Conservation (phyloP, 2,888 invertebrate species). For the Villa cingulata region DNA sequence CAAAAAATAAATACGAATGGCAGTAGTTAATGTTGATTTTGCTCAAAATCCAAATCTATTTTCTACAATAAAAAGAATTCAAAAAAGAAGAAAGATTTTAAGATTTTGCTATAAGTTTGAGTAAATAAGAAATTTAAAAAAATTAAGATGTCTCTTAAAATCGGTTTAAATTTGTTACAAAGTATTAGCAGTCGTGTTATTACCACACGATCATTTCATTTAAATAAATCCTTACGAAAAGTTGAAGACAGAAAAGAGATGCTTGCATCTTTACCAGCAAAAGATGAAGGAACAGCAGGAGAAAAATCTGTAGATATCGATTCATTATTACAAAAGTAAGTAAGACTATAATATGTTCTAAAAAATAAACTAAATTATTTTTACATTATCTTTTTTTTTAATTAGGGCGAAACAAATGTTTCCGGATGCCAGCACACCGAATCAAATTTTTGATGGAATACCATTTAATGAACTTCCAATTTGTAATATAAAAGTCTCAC, state of each 20-base stretch:
- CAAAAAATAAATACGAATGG: too few relatives aligned
- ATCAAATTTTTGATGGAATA: conserved; percentile 57
- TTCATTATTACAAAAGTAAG: conserved; percentile 33
- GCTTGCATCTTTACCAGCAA: conserved; percentile 39
- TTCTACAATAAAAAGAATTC: too few relatives aligned
- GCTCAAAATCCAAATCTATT: too few relatives aligned
- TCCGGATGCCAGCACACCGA: conserved; percentile 59
- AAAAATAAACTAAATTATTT: neutral
- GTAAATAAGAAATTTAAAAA: too few relatives aligned
- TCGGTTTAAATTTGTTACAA: too few relatives aligned
- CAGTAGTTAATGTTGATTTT: too few relatives aligned
- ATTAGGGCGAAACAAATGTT: conserved; percentile 44
- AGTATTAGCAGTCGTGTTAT: too few relatives aligned
- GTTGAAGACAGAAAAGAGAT: conserved; percentile 41
- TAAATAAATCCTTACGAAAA: conserved; percentile 25
- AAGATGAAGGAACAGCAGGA: conserved; percentile 66
- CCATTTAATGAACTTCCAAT: conserved; percentile 70
- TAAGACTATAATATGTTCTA: too few relatives aligned
- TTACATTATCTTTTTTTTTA: neutral
- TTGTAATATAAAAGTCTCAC: conserved; percentile 64
- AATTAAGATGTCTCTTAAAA: too few relatives aligned
- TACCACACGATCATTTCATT: conserved; percentile 18
- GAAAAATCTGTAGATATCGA: conserved; percentile 61
- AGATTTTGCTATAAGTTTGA: too few relatives aligned
- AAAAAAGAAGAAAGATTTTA: too few relatives aligned